Percentiles rank a stretch among this genome's conserved stretches.
These are phyloP conservation scores for Thymelicus lineola DNA, from an alignment of 2,888 invertebrate species.

Conservation along the genomic window DNA sequence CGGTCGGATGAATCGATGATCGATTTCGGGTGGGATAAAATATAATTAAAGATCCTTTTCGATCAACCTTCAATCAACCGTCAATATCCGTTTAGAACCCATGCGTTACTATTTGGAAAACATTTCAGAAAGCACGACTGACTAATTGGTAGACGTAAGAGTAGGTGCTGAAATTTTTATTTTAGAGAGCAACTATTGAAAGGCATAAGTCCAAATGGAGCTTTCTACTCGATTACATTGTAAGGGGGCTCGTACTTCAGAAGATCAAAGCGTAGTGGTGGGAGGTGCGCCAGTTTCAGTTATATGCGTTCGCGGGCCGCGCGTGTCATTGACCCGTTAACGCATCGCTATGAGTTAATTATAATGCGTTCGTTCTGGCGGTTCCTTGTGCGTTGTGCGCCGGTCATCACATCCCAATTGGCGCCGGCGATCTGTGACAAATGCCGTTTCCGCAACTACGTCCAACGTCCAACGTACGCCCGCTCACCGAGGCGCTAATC, in stretches of 20 bases:
- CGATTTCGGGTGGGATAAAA: neutral
- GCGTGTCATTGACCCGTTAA: slow-evolving; percentile 80
- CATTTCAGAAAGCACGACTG: neutral
- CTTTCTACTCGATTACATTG: slow-evolving; percentile 26
- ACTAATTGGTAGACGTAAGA: neutral
- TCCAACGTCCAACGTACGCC: neutral
- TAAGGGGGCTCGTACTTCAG: slow-evolving; percentile 35
- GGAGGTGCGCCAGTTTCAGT: slow-evolving; percentile 52
- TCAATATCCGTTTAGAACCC: no score
- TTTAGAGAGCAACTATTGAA: neutral
- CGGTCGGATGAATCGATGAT: no score
- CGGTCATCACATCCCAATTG: slow-evolving; percentile 38
- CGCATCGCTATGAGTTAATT: slow-evolving; percentile 76
- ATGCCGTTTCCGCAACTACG: slow-evolving; percentile 36
- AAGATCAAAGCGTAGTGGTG: slow-evolving; percentile 49
- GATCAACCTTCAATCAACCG: no score
- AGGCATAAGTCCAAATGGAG: slow-evolving; percentile 14
- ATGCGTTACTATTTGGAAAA: neutral
- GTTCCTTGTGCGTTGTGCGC: slow-evolving; percentile 61
- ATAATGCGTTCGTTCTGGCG: slow-evolving; percentile 57
- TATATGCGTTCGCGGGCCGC: slow-evolving; percentile 60
- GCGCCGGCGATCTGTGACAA: slow-evolving; percentile 40
- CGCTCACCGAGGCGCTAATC: slow-evolving; percentile 9
- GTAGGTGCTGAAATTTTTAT: slow-evolving; percentile 10
- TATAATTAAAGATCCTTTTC: no score